Base-by-base conservation (phyloP, 2,797 vertebrate genomes). In the Halcyon chelicuti region DNA sequence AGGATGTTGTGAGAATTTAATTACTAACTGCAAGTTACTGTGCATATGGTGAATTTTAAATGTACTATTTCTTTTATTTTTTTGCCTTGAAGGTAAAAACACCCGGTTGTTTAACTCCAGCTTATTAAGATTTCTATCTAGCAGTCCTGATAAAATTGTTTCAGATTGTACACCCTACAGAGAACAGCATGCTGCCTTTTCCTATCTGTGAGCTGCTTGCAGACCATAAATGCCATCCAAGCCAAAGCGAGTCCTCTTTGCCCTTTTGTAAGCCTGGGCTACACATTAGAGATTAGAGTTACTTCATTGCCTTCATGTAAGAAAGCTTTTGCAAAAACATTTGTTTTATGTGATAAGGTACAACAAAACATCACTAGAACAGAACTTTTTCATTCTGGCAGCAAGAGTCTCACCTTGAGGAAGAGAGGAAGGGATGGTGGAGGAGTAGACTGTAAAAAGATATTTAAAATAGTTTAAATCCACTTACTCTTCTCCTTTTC, bases 1-100 rank as follows among this genome's bases (percentile, higher is more conserved):
- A 94, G 63, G 86, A 76, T 94, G 94, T 95, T 97, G 95, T 93
- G 95, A 96, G 93, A 96, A 96, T 96, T 96, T 97, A 97, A 97
- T 97, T 97, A 93, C 90, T 91, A 90, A 95, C 95, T 92, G 85
- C 95, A 93, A 96, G 91, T 91, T 94, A 89, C 91, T 90, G 67
- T 83, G 90, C 93, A 94, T 96, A 96, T 94, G 94, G 95, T 42
- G 9, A 73, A 87, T 94, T 93, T 86, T 79, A 93, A 94, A 86
- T 63, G 58, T 68, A 67, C 57, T 26, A 14, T 31, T 89, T 44
- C 20, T 71, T 78, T 88, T 72, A 40, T 52, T 44, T 85, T n/a
- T 70, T 79, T 76, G 12, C 60, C 52, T 93, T 63, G 40, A 76
- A 88, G 93, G 78, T 84, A 93, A 86, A 86, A 84, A 21, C 17